phyloP scores from a whole-genome alignment of 2,797 vertebrate species.

The Malacoctenus gilli region DNA sequence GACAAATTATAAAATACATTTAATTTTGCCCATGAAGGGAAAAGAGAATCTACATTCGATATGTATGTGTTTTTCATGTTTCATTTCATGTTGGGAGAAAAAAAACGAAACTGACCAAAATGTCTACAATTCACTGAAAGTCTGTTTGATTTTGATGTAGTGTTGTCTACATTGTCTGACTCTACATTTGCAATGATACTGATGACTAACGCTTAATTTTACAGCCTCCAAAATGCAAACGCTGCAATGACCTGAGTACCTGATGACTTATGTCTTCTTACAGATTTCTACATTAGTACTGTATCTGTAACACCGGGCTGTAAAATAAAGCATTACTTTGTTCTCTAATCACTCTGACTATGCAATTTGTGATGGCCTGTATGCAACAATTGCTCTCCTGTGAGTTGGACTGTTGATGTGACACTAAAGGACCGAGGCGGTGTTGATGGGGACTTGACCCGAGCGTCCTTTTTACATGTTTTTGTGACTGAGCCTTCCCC shows the following conservation, averaged over 20 bases:
- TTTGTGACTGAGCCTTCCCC: background rate
- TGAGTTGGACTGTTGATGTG: constrained; percentile 10
- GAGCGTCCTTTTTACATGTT: constrained; percentile 1
- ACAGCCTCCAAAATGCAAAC: constrained; percentile 70
- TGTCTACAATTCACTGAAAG: constrained; percentile 47
- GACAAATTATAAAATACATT: constrained; percentile 83
- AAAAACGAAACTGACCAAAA: constrained; percentile 17
- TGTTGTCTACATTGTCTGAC: constrained; percentile 64
- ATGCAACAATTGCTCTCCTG: constrained; percentile 9
- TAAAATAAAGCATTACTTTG: constrained; percentile 72
- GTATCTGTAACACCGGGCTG: constrained; percentile 68
- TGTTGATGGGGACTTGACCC: constrained; percentile 5
- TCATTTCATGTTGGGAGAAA: constrained; percentile 53
- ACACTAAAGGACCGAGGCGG: background rate
- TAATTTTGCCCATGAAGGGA: constrained; percentile 80
- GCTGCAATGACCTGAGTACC: constrained; percentile 50
- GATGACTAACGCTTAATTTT: constrained; percentile 73
- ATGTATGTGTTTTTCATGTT: constrained; percentile 67
- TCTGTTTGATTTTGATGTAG: constrained; percentile 61
- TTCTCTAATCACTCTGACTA: constrained; percentile 55
- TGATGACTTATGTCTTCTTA: constrained; percentile 53
- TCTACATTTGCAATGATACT: constrained; percentile 64
- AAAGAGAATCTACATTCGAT: constrained; percentile 74
- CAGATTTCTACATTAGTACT: constrained; percentile 59
- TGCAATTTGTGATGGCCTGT: constrained; percentile 52